These are phyloP conservation scores for Pantherophis guttatus DNA, from an alignment of 2,113 vertebrate genomes.

Conservation along the genomic window DNA sequence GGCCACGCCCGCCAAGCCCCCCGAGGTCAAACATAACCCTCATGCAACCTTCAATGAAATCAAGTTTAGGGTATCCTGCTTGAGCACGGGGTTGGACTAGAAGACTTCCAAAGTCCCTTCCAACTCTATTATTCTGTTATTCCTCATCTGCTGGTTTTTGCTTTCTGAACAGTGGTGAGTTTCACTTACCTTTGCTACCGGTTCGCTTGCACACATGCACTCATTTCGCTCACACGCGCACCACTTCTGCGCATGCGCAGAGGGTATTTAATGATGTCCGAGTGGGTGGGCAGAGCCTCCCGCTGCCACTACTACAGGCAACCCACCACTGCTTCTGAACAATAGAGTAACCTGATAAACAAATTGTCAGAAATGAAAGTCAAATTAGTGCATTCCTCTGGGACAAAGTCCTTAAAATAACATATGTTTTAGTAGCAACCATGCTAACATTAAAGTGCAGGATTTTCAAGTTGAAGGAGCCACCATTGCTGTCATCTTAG, in stretches of 20 bases:
- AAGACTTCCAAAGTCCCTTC: background rate
- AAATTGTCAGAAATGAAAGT: background rate
- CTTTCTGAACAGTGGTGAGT: too few relatives aligned
- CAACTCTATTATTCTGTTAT: background rate
- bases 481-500: background rate
- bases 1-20: too few relatives aligned
- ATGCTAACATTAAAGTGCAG: background rate
- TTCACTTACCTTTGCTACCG: too few relatives aligned
- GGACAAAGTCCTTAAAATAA: background rate
- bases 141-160: background rate
- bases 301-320: too few relatives aligned
- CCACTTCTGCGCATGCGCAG: too few relatives aligned
- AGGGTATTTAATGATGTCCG: too few relatives aligned
- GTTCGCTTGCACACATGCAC: too few relatives aligned
- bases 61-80: background rate
- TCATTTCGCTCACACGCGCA: too few relatives aligned
- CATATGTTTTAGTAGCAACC: background rate
- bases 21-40: too few relatives aligned
- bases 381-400: background rate
- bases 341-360: background rate
- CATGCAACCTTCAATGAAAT: too few relatives aligned
- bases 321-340: background rate
- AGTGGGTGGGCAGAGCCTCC: too few relatives aligned
- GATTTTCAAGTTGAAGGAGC: background rate
- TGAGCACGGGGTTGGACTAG: background rate